Conservation (phyloP, 1,140 invertebrate genomes). For the Drosophila paulistorum region DNA sequence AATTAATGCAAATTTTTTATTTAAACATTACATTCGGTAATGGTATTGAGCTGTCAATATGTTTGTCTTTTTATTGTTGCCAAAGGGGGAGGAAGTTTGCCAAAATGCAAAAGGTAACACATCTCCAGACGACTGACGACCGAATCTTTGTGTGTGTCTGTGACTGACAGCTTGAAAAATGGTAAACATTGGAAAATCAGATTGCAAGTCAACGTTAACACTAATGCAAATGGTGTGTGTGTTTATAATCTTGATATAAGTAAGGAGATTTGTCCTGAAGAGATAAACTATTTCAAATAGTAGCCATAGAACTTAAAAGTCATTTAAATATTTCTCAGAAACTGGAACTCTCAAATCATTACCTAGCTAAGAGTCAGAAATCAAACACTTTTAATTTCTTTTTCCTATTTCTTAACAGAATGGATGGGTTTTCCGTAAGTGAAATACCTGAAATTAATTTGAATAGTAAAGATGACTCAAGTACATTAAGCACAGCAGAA, state of each 20-base stretch:
- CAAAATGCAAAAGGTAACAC: too few species aligned
- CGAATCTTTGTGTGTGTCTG: slow-evolving; percentile 33
- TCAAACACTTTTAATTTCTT: not conserved
- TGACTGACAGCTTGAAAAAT: slow-evolving; percentile 71
- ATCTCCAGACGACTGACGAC: too few species aligned
- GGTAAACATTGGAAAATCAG: slow-evolving; percentile 56
- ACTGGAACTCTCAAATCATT: not conserved
- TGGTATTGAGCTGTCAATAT: slow-evolving; percentile 79
- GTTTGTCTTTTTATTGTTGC: slow-evolving; percentile 70
- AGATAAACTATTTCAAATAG: too few species aligned
- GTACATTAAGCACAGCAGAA: too few species aligned
- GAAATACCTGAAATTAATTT: too few species aligned
- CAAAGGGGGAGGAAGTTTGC: not conserved
- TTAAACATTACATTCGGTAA: slow-evolving; percentile 73
- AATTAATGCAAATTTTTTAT: slow-evolving; percentile 79
- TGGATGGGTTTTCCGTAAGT: too few species aligned
- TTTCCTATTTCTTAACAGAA: not conserved
- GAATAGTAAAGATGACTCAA: too few species aligned
- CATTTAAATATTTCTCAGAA: too few species aligned
- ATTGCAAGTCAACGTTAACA: slow-evolving; percentile 46
- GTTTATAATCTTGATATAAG: not conserved
- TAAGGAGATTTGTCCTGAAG: not conserved
- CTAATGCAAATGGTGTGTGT: slow-evolving; percentile 41
- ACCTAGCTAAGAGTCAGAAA: not conserved
- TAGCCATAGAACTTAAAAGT: too few species aligned